Conservation (phyloP, 2,888 invertebrate genomes). For the Entomobrya multifasciata region DNA sequence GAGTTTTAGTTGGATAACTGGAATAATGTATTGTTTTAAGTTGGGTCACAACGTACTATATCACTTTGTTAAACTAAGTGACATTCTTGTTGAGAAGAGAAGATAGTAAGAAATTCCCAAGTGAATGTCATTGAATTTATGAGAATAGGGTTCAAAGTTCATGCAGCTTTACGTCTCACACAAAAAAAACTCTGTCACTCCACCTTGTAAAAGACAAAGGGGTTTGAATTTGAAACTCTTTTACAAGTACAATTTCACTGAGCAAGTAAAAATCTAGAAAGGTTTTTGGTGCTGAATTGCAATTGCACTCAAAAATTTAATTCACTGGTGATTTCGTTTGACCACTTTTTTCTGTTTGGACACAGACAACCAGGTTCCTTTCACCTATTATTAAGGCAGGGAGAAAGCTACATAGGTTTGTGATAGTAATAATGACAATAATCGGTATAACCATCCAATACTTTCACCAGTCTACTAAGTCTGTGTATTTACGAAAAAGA, state of each 20-base stretch:
- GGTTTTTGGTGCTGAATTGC: too few relatives aligned
- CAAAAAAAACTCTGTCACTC: constrained; percentile 1
- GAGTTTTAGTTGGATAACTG: constrained; percentile 15
- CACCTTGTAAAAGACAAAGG: too few relatives aligned
- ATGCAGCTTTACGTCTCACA: constrained; percentile 20
- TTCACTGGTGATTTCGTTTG: background rate
- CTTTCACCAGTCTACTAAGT: background rate
- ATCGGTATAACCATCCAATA: background rate
- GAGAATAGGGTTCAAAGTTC: constrained; percentile 54
- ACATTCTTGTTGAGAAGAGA: background rate
- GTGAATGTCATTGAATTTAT: constrained; percentile 19
- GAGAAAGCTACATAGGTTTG: constrained; percentile 63
- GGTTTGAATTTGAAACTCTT: too few relatives aligned
- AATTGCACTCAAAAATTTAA: too few relatives aligned
- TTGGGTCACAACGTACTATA: constrained; percentile 31
- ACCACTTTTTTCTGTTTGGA: background rate
- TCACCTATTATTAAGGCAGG: constrained; percentile 54
- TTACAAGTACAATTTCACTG: too few relatives aligned
- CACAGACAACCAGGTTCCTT: background rate
- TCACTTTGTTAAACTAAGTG: constrained; percentile 23
- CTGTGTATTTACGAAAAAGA: background rate
- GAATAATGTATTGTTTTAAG: constrained; percentile 27
- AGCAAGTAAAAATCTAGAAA: too few relatives aligned
- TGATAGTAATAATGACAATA: background rate
- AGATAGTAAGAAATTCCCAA: background rate